phyloP scores from a whole-genome alignment of 2,113 vertebrate genomes.

The Fulmarus glacialis region DNA sequence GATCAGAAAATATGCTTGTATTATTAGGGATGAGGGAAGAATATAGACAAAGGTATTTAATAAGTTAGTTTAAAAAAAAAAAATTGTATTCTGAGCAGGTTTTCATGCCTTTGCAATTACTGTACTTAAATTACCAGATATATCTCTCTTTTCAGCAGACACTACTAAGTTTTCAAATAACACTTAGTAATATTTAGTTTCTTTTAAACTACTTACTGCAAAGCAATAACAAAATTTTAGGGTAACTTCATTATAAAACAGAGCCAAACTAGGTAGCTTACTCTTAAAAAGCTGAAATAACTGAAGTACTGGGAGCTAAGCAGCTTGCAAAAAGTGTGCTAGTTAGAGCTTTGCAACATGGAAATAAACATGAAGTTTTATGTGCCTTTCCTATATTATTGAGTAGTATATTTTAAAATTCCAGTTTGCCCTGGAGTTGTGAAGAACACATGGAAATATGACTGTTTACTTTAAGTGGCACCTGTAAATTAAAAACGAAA shows the following conservation, averaged over 20 bases:
- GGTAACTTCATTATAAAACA: neutral
- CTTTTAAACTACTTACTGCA: neutral
- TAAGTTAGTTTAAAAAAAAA: neutral
- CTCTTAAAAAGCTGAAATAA: neutral
- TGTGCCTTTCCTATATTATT: neutral
- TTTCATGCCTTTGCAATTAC: neutral
- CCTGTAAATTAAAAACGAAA: conserved; percentile 22
- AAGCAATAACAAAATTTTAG: neutral
- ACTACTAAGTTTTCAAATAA: neutral
- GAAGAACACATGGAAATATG: conserved; percentile 6
- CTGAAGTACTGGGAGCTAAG: neutral
- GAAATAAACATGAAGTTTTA: neutral
- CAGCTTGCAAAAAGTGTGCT: neutral
- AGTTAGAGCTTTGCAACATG: neutral
- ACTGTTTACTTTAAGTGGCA: neutral
- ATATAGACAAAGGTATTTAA: neutral
- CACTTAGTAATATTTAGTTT: neutral
- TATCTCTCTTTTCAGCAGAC: neutral
- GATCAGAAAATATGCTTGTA: neutral
- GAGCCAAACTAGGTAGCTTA: neutral
- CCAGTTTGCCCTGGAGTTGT: neutral
- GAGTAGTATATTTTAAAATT: conserved; percentile 19
- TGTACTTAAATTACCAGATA: neutral
- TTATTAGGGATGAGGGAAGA: neutral
- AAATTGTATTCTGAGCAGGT: neutral